Conservation (phyloP, 2,888 invertebrate genomes). For the Plagodis dolabraria region DNA sequence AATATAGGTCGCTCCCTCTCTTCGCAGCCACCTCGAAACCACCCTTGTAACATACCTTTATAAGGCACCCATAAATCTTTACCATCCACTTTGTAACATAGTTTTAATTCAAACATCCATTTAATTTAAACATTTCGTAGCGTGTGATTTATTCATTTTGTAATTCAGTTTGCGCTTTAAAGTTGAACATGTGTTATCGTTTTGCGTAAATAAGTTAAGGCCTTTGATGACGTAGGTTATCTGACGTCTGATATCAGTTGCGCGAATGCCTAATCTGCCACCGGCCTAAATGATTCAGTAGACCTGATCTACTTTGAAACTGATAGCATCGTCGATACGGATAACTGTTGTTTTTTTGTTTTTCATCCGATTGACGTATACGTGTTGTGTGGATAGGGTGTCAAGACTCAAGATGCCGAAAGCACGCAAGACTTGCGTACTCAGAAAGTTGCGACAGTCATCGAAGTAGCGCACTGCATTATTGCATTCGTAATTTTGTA, state of each 20-base stretch:
- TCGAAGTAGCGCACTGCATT: conserved; percentile 55
- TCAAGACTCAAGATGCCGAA: conserved; percentile 17
- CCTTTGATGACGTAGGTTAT: conserved; percentile 28
- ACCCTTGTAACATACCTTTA: conserved; percentile 36
- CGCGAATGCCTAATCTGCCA: conserved; percentile 20
- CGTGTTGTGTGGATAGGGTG: conserved; percentile 2
- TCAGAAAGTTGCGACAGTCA: conserved; percentile 47
- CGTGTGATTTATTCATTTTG: conserved; percentile 8
- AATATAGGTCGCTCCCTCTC: conserved; percentile 70
- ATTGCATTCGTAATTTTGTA: conserved; percentile 53
- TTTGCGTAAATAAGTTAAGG: conserved; percentile 31
- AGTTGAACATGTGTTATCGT: conserved; percentile 21
- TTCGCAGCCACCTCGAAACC: conserved; percentile 28
- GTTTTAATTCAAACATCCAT: conserved; percentile 28
- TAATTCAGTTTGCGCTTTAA: conserved; percentile 11
- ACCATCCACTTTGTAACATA: conserved; percentile 28
- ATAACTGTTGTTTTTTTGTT: conserved; percentile 1
- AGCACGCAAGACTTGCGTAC: conserved; percentile 20
- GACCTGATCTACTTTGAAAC: conserved; percentile 17
- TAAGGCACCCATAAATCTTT: conserved; percentile 39
- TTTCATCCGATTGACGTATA: neutral
- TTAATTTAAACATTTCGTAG: conserved; percentile 1
- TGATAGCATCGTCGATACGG: conserved; percentile 6
- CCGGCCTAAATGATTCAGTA: conserved; percentile 25
- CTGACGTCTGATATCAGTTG: conserved; percentile 18